phyloP scores from a whole-genome alignment of 2,113 vertebrate genomes.

The Aegithalos caudatus region DNA sequence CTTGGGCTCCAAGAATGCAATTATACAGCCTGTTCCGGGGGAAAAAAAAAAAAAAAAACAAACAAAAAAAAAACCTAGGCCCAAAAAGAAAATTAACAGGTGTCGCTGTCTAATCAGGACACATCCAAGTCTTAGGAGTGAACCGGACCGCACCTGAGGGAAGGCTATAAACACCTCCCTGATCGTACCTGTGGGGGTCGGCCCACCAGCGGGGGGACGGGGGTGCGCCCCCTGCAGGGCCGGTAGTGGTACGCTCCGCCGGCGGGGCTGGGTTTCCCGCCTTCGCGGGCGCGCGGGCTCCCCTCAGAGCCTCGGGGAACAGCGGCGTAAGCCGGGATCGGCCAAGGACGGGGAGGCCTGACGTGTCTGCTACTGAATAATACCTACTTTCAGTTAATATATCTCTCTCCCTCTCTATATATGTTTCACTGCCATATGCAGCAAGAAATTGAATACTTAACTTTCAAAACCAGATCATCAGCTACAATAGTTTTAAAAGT shows the following conservation, averaged over 20 bases:
- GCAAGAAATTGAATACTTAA: neutral
- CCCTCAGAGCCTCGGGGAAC: neutral
- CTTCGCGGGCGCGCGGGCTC: fast-evolving
- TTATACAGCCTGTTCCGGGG: neutral
- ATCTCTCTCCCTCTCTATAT: neutral
- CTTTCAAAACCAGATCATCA: neutral
- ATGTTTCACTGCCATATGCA: neutral
- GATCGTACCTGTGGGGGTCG: fast-evolving
- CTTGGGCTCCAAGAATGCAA: neutral
- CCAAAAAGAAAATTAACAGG: neutral
- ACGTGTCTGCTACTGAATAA: fast-evolving
- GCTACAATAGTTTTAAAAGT: neutral
- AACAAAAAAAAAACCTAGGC: too few relatives aligned
- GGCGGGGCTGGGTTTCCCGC: neutral
- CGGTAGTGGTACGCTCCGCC: neutral
- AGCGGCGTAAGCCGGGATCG: fast-evolving
- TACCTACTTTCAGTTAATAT: fast-evolving
- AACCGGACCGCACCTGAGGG: fast-evolving
- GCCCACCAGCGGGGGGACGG: neutral
- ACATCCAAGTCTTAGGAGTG: fast-evolving
- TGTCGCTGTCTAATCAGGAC: neutral
- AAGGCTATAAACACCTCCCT: fast-evolving
- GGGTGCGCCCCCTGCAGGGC: neutral
- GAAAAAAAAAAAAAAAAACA: too few relatives aligned
- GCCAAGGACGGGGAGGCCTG: fast-evolving